Evolutionary conservation across 1,140 invertebrate genomes (phyloP).

Genomic region (Drosophila eugracilis): DNA sequence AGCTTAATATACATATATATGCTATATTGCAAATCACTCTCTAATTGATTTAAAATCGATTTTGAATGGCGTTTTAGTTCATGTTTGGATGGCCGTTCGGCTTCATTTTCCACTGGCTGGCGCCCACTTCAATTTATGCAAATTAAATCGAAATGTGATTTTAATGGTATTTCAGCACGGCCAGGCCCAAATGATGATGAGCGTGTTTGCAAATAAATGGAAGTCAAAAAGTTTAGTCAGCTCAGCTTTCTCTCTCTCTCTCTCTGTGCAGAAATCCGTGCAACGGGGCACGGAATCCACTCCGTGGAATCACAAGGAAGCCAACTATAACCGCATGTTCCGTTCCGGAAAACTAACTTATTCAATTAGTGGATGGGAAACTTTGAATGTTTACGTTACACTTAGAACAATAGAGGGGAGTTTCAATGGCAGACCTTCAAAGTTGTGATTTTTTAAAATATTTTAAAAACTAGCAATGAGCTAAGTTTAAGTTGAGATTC

Average conservation of each 20-base stretch:
- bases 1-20: slow-evolving; percentile 13
- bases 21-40: slow-evolving; percentile 58
- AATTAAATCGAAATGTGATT: slow-evolving; percentile 76
- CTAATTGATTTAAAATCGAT: slow-evolving; percentile 74
- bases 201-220: slow-evolving; percentile 25
- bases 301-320: slow-evolving; percentile 11
- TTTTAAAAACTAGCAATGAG: too few relatives aligned
- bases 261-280: slow-evolving; percentile 16
- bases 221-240: slow-evolving; percentile 43
- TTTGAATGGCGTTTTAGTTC: slow-evolving; percentile 58
- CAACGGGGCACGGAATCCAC: slow-evolving; percentile 1
- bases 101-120: slow-evolving; percentile 36
- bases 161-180: slow-evolving; percentile 61
- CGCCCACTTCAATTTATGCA: slow-evolving; percentile 65
- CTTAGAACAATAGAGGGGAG: background rate
- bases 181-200: slow-evolving; percentile 32
- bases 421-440: too few relatives aligned
- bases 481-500: too few relatives aligned
- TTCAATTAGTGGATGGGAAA: slow-evolving; percentile 43
- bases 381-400: slow-evolving; percentile 18
- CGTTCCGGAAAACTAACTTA: slow-evolving; percentile 48
- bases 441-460: too few relatives aligned
- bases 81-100: slow-evolving; percentile 5
- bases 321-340: slow-evolving; percentile 36
- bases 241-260: too few relatives aligned